A percentile compares a stretch with the other conserved stretches of the same genome.
Evolutionary conservation across 1,140 invertebrate species (phyloP).

Genomic region (Drosophila elegans): DNA sequence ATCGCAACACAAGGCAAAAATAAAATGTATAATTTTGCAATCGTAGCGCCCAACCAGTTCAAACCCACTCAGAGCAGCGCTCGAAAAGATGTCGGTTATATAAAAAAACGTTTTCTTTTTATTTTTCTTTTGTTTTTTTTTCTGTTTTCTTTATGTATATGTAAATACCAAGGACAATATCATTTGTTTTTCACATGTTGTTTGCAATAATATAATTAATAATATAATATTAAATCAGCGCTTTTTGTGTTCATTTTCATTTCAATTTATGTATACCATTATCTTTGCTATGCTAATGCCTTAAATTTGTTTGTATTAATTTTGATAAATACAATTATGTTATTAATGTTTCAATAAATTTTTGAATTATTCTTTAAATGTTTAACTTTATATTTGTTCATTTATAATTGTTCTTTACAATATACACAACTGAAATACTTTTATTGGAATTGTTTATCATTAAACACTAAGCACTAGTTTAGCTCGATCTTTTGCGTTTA

Average conservation of each 20-base stretch:
- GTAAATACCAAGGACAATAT: constrained; percentile 84
- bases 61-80: constrained; percentile 4
- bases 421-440: constrained; percentile 76
- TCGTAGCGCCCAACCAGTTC: background rate
- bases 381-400: constrained; percentile 78
- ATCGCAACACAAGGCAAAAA: no score
- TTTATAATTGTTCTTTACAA: constrained; percentile 73
- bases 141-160: constrained; percentile 75
- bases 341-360: constrained; percentile 79
- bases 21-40: no score
- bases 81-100: constrained; percentile 45
- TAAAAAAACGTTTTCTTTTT: constrained; percentile 81
- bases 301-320: constrained; percentile 67
- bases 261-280: constrained; percentile 57
- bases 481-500: constrained; percentile 80
- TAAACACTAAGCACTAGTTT: constrained; percentile 76
- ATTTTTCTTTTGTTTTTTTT: constrained; percentile 56
- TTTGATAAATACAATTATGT: constrained; percentile 81
- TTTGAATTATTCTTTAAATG: constrained; percentile 68
- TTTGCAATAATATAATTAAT: constrained; percentile 82
- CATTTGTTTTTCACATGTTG: constrained; percentile 75
- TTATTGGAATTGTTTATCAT: constrained; percentile 34
- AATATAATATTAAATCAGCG: constrained; percentile 81
- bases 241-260: constrained; percentile 60
- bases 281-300: constrained; percentile 80